phyloP scores from a whole-genome alignment of 2,113 vertebrate genomes.

The Malurus alboscapulatus region DNA sequence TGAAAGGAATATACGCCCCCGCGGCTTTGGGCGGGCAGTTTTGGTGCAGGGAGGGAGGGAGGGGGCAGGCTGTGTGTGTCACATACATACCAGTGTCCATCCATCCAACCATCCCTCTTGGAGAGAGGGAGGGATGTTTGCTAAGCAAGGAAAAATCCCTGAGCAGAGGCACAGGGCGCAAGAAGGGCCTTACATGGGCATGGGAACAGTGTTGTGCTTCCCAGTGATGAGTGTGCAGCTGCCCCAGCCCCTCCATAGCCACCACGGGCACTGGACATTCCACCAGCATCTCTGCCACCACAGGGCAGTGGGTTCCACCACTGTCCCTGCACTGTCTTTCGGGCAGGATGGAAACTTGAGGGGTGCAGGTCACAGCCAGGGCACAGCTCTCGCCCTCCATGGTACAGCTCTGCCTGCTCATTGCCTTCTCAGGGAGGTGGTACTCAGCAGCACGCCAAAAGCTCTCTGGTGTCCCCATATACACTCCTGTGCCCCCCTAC shows the following conservation, averaged over 20 bases:
- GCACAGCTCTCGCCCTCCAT: not conserved
- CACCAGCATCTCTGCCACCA: not conserved
- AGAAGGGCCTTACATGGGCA: conserved; percentile 65
- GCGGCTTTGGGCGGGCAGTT: not conserved
- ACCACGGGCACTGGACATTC: not conserved
- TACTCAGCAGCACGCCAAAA: not conserved
- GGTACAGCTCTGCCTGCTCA: not conserved
- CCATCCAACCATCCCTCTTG: accelerated
- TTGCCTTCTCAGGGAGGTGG: not conserved
- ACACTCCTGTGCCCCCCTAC: not conserved
- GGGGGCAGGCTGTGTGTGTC: not conserved
- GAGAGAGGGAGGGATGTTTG: conserved; percentile 1
- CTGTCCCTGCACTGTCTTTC: not conserved
- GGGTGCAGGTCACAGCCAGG: not conserved
- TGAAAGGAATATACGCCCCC: not conserved
- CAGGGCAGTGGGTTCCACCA: not conserved
- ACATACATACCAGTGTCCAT: not conserved
- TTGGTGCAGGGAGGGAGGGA: not conserved
- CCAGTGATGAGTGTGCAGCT: not conserved
- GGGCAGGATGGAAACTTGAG: not conserved
- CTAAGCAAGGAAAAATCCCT: conserved; percentile 57
- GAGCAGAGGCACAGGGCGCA: not conserved
- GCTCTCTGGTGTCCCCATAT: not conserved
- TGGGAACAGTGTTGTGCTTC: not conserved
- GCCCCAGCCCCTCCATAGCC: not conserved